Evolutionary conservation across 2,113 vertebrate genomes (phyloP).

Genomic region (Catharus fuscescens): DNA sequence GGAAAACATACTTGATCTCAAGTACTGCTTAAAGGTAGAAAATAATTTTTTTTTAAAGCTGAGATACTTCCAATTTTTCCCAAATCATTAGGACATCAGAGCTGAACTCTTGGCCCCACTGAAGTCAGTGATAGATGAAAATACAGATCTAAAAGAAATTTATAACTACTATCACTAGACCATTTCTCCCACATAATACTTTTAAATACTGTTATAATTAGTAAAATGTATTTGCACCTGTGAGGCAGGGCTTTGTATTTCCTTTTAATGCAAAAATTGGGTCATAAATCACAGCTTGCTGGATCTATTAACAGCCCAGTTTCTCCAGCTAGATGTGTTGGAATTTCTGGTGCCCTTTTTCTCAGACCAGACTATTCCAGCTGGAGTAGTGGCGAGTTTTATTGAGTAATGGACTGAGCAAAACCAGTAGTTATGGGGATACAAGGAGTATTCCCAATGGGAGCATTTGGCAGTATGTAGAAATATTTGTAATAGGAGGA

Average conservation of each 20-base stretch:
- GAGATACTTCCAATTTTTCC: neutral
- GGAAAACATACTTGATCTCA: slow-evolving; percentile 35
- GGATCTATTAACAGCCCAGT: slow-evolving; percentile 4
- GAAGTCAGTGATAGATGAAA: neutral
- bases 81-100: slow-evolving; percentile 7
- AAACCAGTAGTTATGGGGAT: slow-evolving; percentile 58
- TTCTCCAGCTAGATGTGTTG: neutral
- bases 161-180: neutral
- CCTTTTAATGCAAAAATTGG: neutral
- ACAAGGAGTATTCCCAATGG: slow-evolving; percentile 13
- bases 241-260: slow-evolving; percentile 12
- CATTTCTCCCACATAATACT: slow-evolving; percentile 31
- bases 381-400: slow-evolving; percentile 32
- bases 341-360: slow-evolving; percentile 18
- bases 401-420: slow-evolving; percentile 44
- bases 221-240: slow-evolving; percentile 23
- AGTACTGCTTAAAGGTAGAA: neutral
- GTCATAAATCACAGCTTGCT: neutral
- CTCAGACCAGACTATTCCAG: slow-evolving; percentile 26
- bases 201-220: slow-evolving; percentile 46
- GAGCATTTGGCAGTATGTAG: slow-evolving; percentile 24
- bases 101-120: neutral
- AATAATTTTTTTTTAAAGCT: neutral
- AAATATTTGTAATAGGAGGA: slow-evolving; percentile 57
- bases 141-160: neutral